Percentiles rank a stretch among this genome's conserved stretches.
phyloP scores from a whole-genome alignment of 2,113 vertebrate genomes.

The Malurus melanocephalus region DNA sequence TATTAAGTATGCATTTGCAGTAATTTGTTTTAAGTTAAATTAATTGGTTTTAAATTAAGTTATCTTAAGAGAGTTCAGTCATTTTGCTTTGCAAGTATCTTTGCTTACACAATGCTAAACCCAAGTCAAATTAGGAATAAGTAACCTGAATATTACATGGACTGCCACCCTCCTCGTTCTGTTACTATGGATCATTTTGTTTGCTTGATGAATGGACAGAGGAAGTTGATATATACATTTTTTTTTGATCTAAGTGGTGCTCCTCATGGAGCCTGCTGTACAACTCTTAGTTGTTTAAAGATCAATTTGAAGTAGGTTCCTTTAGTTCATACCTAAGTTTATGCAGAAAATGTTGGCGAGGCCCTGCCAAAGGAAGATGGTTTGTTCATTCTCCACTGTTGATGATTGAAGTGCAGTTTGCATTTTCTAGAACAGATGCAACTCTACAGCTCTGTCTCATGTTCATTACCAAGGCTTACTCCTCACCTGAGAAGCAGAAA shows the following conservation, averaged over 20 bases:
- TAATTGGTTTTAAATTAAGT: not conserved
- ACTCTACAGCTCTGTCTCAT: not conserved
- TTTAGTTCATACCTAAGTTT: not conserved
- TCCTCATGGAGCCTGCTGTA: not conserved
- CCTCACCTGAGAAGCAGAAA: not conserved
- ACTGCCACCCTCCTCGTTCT: not conserved
- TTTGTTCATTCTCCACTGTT: not conserved
- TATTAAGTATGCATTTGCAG: not conserved
- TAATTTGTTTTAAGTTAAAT: not conserved
- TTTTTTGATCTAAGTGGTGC: not conserved
- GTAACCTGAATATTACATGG: accelerated
- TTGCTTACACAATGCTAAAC: not conserved
- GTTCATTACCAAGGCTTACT: not conserved
- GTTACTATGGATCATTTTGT: not conserved
- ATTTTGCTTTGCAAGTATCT: not conserved
- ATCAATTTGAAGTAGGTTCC: not conserved
- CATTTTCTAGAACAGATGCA: not conserved
- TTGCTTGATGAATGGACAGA: not conserved
- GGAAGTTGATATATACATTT: not conserved
- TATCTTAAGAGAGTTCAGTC: not conserved
- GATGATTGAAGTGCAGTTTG: not conserved
- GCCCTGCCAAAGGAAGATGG: not conserved
- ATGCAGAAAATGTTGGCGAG: not conserved
- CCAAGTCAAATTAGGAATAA: not conserved
- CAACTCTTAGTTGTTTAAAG: not conserved